Conservation (phyloP, 2,797 vertebrate genomes). For the Lacerta viridis region DNA sequence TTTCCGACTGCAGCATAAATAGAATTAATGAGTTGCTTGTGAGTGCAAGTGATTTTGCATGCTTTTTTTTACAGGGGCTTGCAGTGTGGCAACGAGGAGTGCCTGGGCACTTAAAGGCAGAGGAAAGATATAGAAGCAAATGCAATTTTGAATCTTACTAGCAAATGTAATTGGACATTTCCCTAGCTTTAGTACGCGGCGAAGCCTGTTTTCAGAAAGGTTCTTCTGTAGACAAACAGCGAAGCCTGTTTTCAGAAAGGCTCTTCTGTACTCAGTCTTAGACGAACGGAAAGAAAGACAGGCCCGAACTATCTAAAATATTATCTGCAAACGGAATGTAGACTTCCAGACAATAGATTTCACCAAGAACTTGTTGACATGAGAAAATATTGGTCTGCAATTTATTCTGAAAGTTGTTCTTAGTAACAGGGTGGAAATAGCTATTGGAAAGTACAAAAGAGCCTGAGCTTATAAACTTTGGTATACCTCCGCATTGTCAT, state of each 20-base stretch:
- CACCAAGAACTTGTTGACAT: background rate
- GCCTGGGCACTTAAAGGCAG: background rate
- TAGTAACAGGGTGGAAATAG: background rate
- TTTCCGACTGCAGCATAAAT: background rate
- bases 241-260: no score
- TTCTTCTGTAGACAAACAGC: background rate
- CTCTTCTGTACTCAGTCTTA: no score
- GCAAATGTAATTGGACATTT: background rate
- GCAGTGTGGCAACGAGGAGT: conserved; percentile 22
- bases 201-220: background rate
- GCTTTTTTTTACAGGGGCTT: background rate
- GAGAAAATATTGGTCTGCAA: background rate
- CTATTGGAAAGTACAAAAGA: background rate
- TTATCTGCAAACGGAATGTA: background rate
- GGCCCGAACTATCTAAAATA: background rate
- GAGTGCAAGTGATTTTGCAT: conserved; percentile 28
- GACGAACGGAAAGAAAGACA: background rate
- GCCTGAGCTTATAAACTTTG: background rate
- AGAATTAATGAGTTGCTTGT: conserved; percentile 43
- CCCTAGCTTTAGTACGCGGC: background rate
- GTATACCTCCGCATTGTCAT: background rate
- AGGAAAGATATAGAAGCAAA: background rate
- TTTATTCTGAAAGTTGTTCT: background rate
- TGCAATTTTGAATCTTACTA: background rate
- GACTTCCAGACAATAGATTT: background rate